Conservation (phyloP, 1,140 invertebrate species). For the Halictus rubicundus region DNA sequence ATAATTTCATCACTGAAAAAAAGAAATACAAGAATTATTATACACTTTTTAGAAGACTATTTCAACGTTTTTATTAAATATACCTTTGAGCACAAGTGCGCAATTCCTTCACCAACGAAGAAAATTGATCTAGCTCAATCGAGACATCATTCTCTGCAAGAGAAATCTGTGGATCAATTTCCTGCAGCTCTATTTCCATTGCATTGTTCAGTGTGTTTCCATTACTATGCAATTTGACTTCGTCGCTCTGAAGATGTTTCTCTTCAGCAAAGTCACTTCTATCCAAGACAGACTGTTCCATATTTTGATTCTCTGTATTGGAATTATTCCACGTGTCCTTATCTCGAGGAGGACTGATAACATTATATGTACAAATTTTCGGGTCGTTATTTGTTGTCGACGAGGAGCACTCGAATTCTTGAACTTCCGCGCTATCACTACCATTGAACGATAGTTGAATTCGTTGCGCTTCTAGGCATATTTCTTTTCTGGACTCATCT, state of each 20-base stretch:
- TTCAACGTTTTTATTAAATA: neutral
- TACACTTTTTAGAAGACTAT: conserved; percentile 9
- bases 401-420: neutral
- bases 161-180: neutral
- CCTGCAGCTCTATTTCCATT: neutral
- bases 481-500: conserved; percentile 1
- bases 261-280: neutral
- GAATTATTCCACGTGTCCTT: neutral
- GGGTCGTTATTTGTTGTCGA: too few relatives aligned
- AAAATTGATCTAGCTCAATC: conserved; percentile 43
- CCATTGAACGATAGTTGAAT: neutral
- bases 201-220: neutral
- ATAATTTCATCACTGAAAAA: conserved; percentile 68
- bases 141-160: neutral
- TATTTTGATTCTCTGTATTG: conserved; percentile 3
- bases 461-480: neutral
- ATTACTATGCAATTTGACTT: neutral
- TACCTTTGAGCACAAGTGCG: conserved; percentile 50
- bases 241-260: neutral
- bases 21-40: conserved; percentile 2
- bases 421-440: neutral
- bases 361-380: neutral
- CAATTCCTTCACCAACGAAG: conserved; percentile 44
- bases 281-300: neutral
- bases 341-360: too few relatives aligned